Percentiles rank a stretch among this genome's conserved stretches.
Conservation (phyloP, 2,113 vertebrate genomes). For the Coptodon bakossiorum region DNA sequence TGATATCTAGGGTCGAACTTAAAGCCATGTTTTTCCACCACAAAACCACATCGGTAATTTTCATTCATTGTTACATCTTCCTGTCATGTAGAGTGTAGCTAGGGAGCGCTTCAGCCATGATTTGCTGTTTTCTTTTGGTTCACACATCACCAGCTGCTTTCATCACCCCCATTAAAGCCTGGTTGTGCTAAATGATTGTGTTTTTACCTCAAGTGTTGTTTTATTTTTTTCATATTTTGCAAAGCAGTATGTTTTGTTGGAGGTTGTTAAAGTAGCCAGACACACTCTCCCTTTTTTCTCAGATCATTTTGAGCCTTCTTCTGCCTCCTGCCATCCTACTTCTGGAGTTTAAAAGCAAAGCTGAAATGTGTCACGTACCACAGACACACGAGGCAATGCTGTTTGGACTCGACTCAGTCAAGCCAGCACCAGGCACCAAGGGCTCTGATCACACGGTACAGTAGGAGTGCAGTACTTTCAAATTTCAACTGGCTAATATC, state of each 20-base stretch:
- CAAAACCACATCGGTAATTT: background rate
- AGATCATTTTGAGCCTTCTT: conserved; percentile 91
- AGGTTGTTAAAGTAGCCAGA: background rate
- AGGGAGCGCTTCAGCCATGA: background rate
- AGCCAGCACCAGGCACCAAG: conserved; percentile 42
- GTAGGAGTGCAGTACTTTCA: background rate
- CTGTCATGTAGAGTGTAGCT: background rate
- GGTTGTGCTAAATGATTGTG: background rate
- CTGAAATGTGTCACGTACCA: conserved; percentile 97
- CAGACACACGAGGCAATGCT: conserved; percentile 84
- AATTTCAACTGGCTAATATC: background rate
- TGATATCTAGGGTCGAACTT: background rate
- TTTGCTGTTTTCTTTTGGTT: background rate
- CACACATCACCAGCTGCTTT: background rate
- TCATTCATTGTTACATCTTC: background rate
- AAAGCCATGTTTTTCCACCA: background rate
- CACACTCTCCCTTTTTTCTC: background rate
- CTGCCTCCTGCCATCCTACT: conserved; percentile 86
- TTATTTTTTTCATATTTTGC: background rate
- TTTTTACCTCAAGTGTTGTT: background rate
- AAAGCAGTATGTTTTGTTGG: background rate
- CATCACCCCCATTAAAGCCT: background rate
- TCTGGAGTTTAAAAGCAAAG: conserved; percentile 95
- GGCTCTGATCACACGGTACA: conserved; percentile 37
- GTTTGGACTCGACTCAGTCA: conserved; percentile 75